Conservation (phyloP, 2,888 invertebrate genomes). For the Xiphydria camelus region DNA sequence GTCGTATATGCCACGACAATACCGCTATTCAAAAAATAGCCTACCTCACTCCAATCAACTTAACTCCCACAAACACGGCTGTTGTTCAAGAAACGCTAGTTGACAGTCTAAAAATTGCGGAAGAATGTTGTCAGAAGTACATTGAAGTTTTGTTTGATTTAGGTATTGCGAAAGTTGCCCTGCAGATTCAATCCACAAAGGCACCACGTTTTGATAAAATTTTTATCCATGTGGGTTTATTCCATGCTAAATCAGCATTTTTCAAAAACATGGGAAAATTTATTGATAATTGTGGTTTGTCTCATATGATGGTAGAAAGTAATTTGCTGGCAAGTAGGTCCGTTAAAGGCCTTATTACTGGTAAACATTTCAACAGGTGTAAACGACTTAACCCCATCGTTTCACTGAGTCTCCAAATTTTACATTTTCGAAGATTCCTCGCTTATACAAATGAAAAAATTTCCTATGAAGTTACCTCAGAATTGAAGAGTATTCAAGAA, state of each 20-base stretch:
- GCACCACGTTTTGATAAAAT: conserved; percentile 16
- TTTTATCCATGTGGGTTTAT: conserved; percentile 26
- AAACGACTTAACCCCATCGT: conserved; percentile 30
- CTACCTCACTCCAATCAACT: conserved; percentile 39
- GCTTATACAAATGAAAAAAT: no score
- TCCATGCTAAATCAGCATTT: conserved; percentile 23
- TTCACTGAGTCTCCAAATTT: conserved; percentile 29
- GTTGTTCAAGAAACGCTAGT: conserved; percentile 35
- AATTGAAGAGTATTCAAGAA: no score
- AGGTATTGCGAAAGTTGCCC: conserved; percentile 34
- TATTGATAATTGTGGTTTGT: conserved; percentile 32
- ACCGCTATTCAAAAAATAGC: conserved; percentile 29
- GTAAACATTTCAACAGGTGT: conserved; percentile 42
- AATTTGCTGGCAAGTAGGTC: conserved; percentile 37
- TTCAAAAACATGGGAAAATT: conserved; percentile 25
- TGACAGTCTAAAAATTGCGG: conserved; percentile 27
- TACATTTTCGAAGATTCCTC: conserved; percentile 31
- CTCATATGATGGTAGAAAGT: conserved; percentile 29
- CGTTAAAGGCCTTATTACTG: conserved; percentile 29
- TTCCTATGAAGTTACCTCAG: no score
- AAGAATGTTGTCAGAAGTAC: conserved; percentile 27
- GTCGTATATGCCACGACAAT: conserved; percentile 25
- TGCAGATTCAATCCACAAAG: conserved; percentile 31
- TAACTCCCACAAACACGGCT: conserved; percentile 35
- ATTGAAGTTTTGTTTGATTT: conserved; percentile 38